These are phyloP conservation scores for Cuniculus paca DNA, from an alignment of 2,797 vertebrate species.

Conservation along the genomic window DNA sequence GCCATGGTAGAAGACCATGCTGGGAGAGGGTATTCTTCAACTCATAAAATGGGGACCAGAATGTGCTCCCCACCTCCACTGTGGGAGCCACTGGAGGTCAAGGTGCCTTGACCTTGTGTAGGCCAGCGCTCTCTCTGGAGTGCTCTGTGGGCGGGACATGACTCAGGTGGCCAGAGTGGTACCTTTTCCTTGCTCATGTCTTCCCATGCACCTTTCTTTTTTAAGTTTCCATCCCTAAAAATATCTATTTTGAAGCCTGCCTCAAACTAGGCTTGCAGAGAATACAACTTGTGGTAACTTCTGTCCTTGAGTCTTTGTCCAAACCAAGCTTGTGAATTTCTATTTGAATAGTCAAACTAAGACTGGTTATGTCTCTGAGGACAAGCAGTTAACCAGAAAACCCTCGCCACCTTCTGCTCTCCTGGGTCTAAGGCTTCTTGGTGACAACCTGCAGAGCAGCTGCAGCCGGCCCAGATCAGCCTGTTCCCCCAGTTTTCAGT, in stretches of 20 bases:
- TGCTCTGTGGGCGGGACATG: accelerated
- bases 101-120: background rate
- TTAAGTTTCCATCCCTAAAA: too few species aligned
- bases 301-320: background rate
- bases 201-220: too few species aligned
- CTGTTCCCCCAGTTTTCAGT: accelerated
- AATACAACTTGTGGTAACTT: accelerated
- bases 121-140: background rate
- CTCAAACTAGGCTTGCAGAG: background rate
- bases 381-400: accelerated
- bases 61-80: background rate
- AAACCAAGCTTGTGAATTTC: background rate
- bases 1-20: accelerated
- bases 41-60: background rate
- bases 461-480: accelerated
- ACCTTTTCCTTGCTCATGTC: background rate
- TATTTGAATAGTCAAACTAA: background rate
- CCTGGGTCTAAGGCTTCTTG: accelerated
- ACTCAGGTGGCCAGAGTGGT: accelerated
- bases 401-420: accelerated
- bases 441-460: accelerated
- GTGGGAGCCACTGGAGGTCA: accelerated
- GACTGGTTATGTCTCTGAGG: too few species aligned
- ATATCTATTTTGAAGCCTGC: background rate
- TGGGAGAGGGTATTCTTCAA: accelerated